These are phyloP conservation scores for Drosophila dives DNA, from an alignment of 2,888 invertebrate species.

Conservation along the genomic window DNA sequence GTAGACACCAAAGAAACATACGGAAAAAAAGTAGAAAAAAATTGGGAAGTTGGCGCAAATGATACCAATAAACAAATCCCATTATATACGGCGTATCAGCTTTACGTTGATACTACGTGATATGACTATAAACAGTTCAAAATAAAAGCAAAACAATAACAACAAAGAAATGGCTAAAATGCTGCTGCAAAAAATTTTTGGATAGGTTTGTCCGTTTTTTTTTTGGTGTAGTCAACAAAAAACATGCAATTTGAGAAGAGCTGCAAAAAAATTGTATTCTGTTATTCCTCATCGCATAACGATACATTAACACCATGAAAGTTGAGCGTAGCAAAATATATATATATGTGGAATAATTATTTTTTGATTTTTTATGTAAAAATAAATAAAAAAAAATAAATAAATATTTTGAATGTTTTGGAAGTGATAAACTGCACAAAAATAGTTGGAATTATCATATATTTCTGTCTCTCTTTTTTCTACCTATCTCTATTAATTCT, in stretches of 20 bases:
- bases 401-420: not conserved
- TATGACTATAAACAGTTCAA: conserved; percentile 72
- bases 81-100: conserved; percentile 84
- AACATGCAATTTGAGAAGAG: conserved; percentile 31
- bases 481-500: not conserved
- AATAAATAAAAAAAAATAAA: too few species aligned
- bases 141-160: conserved; percentile 19
- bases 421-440: not conserved
- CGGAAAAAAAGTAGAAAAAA: not conserved
- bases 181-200: not conserved
- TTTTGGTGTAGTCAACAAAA: conserved; percentile 3
- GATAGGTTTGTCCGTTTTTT: conserved; percentile 8
- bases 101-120: conserved; percentile 82
- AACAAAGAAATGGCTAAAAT: conserved; percentile 18
- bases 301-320: not conserved
- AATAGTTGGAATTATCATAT: not conserved
- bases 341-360: not conserved
- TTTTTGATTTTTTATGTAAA: not conserved
- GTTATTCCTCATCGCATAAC: not conserved
- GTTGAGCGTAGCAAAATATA: not conserved
- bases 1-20: conserved; percentile 21
- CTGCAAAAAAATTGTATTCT: conserved; percentile 16
- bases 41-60: conserved; percentile 78
- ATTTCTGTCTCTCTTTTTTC: not conserved
- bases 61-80: conserved; percentile 84